Evolutionary conservation across 1,140 invertebrate species (phyloP).

Genomic region (Pemphigus obesinymphae): DNA sequence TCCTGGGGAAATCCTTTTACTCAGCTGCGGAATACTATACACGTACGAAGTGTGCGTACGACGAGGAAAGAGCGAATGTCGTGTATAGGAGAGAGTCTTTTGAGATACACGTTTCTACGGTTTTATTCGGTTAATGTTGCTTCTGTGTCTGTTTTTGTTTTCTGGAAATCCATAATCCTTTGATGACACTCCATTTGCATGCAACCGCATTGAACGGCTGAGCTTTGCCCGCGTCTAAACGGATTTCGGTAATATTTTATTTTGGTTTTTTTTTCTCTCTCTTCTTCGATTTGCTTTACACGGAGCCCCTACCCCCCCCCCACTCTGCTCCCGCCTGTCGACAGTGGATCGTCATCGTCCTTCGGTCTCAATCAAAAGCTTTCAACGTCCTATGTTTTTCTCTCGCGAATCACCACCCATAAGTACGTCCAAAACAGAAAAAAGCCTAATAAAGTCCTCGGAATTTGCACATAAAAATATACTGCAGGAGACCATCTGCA

Average conservation of each 20-base stretch:
- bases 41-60: too few relatives aligned
- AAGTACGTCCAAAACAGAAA: background rate
- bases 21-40: background rate
- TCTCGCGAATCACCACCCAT: background rate
- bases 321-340: background rate
- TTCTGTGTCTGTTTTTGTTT: constrained; percentile 38
- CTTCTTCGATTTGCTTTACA: background rate
- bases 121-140: constrained; percentile 41
- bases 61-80: background rate
- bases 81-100: background rate
- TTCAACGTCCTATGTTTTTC: background rate
- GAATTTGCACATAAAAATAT: background rate
- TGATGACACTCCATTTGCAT: constrained; percentile 42
- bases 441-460: background rate
- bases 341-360: background rate
- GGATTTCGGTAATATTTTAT: constrained; percentile 38
- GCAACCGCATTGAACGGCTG: constrained; percentile 5
- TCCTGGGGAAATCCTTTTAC: constrained; percentile 28
- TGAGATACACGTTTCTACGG: constrained; percentile 26
- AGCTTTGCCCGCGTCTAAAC: constrained; percentile 19
- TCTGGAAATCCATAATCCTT: constrained; percentile 40
- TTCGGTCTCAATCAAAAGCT: constrained; percentile 3
- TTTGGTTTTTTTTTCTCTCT: background rate
- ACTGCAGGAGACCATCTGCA: background rate
- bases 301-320: background rate